Evolutionary conservation across 2,888 invertebrate species (phyloP).

Genomic region (Melanophora roralis): DNA sequence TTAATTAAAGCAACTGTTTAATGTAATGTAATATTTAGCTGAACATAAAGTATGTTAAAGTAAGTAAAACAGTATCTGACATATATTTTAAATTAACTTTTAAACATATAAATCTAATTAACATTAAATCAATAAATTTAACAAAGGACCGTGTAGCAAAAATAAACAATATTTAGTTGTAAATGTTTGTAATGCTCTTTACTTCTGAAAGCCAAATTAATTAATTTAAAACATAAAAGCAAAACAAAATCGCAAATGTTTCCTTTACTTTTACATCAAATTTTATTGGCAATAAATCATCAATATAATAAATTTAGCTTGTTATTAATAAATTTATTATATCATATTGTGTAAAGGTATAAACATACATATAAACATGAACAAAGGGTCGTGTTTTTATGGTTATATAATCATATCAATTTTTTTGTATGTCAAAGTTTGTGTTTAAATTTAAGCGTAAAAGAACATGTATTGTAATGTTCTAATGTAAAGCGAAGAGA

Average conservation of each 20-base stretch:
- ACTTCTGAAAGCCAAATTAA: conserved; percentile 30
- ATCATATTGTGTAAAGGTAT: conserved; percentile 22
- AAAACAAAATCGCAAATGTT: neutral
- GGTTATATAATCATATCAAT: too few relatives aligned
- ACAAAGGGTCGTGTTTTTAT: too few relatives aligned
- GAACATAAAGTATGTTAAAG: neutral
- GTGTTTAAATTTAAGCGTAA: too few relatives aligned
- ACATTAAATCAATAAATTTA: neutral
- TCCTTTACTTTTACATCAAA: conserved; percentile 22
- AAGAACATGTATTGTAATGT: too few relatives aligned
- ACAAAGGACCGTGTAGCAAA: neutral
- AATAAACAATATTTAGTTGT: neutral
- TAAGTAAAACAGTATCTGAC: neutral
- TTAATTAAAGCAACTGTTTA: conserved; percentile 40
- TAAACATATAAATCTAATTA: neutral
- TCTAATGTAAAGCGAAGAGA: neutral
- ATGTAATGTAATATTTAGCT: conserved; percentile 3
- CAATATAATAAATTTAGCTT: conserved; percentile 49
- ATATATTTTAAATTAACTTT: neutral
- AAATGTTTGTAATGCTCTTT: neutral
- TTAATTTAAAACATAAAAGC: conserved; percentile 25
- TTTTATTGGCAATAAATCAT: conserved; percentile 48
- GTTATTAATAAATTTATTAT: conserved; percentile 49
- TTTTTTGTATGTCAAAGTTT: neutral
- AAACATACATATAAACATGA: neutral